phyloP scores from a whole-genome alignment of 2,797 vertebrate genomes.

The Moxostoma hubbsi region DNA sequence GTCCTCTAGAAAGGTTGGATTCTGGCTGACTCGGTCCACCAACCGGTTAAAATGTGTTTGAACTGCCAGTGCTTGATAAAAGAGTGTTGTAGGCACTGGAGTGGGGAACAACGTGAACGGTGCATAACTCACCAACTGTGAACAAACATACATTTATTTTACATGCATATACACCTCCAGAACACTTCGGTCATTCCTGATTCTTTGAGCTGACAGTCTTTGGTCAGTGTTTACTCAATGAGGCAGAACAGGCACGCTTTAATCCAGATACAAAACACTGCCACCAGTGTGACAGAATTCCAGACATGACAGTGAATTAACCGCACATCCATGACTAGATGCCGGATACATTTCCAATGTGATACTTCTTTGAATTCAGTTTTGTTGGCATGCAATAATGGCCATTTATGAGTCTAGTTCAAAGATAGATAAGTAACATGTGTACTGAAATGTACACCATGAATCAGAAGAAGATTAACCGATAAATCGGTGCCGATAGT shows the following conservation, averaged over 20 bases:
- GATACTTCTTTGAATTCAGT: neutral
- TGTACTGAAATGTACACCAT: too few relatives aligned
- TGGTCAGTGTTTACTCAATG: slow-evolving; percentile 12
- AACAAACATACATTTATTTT: slow-evolving; percentile 1
- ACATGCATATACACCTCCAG: neutral
- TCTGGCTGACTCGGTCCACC: slow-evolving; percentile 89
- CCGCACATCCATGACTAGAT: slow-evolving; percentile 9
- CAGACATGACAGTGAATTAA: slow-evolving; percentile 54
- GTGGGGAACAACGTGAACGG: slow-evolving; percentile 92
- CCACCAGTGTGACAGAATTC: slow-evolving; percentile 58
- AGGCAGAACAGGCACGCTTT: slow-evolving; percentile 41
- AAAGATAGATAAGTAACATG: too few relatives aligned
- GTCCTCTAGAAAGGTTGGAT: slow-evolving; percentile 82
- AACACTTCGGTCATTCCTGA: neutral
- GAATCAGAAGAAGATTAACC: too few relatives aligned
- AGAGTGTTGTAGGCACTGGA: slow-evolving; percentile 77
- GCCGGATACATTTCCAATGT: neutral
- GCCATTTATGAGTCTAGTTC: neutral
- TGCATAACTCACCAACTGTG: slow-evolving; percentile 87
- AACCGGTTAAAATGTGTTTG: slow-evolving; percentile 90
- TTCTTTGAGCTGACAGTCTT: neutral
- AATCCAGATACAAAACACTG: slow-evolving; percentile 56
- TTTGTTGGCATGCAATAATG: neutral
- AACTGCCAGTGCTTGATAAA: slow-evolving; percentile 85
- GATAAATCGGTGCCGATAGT: too few relatives aligned